Conservation (phyloP, 2,888 invertebrate genomes). For the Esperia sulphurella region DNA sequence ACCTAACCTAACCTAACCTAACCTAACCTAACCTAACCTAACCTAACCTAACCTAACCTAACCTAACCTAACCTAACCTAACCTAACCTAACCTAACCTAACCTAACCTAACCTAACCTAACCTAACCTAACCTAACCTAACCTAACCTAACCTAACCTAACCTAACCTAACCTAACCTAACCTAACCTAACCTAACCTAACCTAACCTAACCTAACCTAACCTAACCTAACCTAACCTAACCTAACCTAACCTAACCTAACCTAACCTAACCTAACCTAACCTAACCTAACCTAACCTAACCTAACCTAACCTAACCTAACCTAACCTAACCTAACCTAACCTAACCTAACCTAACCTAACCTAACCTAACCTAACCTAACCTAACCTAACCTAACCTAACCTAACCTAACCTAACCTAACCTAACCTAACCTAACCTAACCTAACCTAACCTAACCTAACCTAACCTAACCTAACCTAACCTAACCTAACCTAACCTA, state of each 20-base stretch:
- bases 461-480: too few species aligned
- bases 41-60: conserved; percentile 19
- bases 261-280: too few species aligned
- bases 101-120: conserved; percentile 4
- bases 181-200: conserved; percentile 11
- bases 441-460: too few species aligned
- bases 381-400: too few species aligned
- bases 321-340: conserved; percentile 14
- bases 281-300: too few species aligned
- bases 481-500: too few species aligned
- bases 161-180: conserved; percentile 10
- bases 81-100: conserved; percentile 19
- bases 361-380: too few species aligned
- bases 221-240: conserved; percentile 19
- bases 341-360: conserved; percentile 13
- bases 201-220: conserved; percentile 6
- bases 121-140: too few species aligned
- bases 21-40: conserved; percentile 12
- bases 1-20: conserved; percentile 18
- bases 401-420: too few species aligned
- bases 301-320: conserved; percentile 18
- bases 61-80: conserved; percentile 19
- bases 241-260: too few species aligned
- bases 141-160: conserved; percentile 7
- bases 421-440: too few species aligned